Base-by-base conservation (phyloP, 2,113 vertebrate species). In the Misgurnus mizolepis region DNA sequence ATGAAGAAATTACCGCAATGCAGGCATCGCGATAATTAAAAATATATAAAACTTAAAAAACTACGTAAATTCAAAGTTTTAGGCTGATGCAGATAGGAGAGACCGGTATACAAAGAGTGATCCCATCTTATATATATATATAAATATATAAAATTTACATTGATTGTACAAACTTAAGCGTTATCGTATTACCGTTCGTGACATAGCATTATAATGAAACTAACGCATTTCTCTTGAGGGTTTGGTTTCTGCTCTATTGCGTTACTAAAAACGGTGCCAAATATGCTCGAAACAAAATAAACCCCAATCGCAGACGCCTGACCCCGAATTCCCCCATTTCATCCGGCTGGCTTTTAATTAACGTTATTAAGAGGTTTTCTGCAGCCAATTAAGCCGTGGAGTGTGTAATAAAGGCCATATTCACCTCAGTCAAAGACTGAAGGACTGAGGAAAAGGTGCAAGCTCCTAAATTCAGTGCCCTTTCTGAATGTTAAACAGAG, bases 351-450 rank as follows among this genome's bases (percentile, higher is more conserved):
- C 34, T 53, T 78, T 56, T 80, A 80, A 84, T 84, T 58, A 40
- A n/a, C 9, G 27, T 66, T 56, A 80, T 80, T 76, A 73, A 78
- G 72, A 73, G 34, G 55, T 67, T 61, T 68, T 84, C 79, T 78
- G 67, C 67, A 78, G 60, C 18, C 67, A 71, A 71, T 83, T 76
- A 71, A 70, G 60, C 7, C 4, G 4, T 1, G 47, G 40, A 40
- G 41, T 5, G 34, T 5, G 0, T 82, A 78, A 82, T 66, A 4
- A 74, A 77, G 56, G 45, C 73, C 80, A 82, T 73, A 82, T 45
- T 53, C 22, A 0, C n/a, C 11, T 9, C 12, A 8, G 55, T 53
- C 55, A 60, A 10, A 47, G 78, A 64, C 39, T 60, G 4, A 27
- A 73, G 10, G 7, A 17, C 55, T 8, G n/a, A 72, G 64, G 72